Conservation (phyloP, 2,888 invertebrate species). For the Ferdinandea cuprea region DNA sequence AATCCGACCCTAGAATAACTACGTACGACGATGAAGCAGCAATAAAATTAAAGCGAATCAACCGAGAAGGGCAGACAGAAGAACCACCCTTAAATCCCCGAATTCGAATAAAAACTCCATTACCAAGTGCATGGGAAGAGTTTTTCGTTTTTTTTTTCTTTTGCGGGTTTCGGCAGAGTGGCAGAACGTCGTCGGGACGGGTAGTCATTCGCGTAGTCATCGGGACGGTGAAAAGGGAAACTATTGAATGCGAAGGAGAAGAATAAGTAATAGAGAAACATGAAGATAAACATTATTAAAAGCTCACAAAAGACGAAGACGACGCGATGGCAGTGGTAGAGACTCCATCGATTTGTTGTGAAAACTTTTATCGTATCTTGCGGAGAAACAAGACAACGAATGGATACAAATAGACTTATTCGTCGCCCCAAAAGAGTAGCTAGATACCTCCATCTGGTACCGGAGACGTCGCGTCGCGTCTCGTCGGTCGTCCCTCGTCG, state of each 20-base stretch:
- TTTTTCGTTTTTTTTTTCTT: background rate
- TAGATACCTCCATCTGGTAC: conserved; percentile 33
- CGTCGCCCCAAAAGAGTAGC: conserved; percentile 14
- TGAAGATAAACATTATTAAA: conserved; percentile 72
- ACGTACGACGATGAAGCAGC: conserved; percentile 23
- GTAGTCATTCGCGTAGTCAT: too few species aligned
- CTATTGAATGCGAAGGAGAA: conserved; percentile 36
- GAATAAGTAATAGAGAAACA: conserved; percentile 37
- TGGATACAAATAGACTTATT: conserved; percentile 62
- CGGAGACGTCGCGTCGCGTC: conserved; percentile 25
- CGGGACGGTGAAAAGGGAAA: too few species aligned
- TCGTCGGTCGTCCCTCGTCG: background rate
- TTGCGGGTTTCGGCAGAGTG: background rate
- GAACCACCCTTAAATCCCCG: conserved; percentile 6
- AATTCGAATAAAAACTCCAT: conserved; percentile 42
- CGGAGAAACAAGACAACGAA: conserved; percentile 23
- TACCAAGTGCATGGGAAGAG: conserved; percentile 29
- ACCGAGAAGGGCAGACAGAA: background rate
- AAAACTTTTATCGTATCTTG: conserved; percentile 55
- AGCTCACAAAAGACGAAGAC: conserved; percentile 58
- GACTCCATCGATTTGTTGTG: conserved; percentile 49
- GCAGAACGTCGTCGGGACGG: too few species aligned
- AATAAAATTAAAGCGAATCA: conserved; percentile 48
- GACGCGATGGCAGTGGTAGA: conserved; percentile 11
- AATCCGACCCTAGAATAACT: background rate